Evolutionary conservation across 2,888 invertebrate species (phyloP), one percentile per base, ranked within the genome.

Genomic region (Camptogramma bilineatum): DNA sequence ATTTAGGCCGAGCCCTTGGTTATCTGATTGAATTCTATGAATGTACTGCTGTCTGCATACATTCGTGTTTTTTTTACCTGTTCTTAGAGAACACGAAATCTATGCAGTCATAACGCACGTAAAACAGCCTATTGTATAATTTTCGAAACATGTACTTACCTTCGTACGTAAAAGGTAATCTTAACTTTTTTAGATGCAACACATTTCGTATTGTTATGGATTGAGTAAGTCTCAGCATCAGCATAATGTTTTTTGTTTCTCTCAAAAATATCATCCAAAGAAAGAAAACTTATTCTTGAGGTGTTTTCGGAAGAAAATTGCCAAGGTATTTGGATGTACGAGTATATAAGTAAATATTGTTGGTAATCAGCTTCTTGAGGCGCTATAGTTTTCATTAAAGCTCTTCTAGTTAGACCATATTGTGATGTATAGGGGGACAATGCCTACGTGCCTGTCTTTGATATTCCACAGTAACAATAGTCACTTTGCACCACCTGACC

Each of bases 1-100:
- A 77, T 82, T 80, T 76, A 74, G 79, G 78, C 70, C 78, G 71
- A 79, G 85, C 88, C 90, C 88, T 89, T 86, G 77, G 73, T 80
- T 82, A 81, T 82, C 77, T 73, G 76, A 80, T 80, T 68, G 70
- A 66, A 72, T 72, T 71, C 67, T 70, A 67, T 65, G 48, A 65
- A 69, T 50, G 44, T 28, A 50, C 56, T 50, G 39, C 46, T 55
- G 46, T 8, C 55, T 56, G 58, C 59, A 46, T 67, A 47, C 64
- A 34, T 56, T 57, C 52, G 60, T 56, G 56, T 50, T 44, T 64
- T 64, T 48, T 52, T n/a, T 66, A 52, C 21, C 24, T 58, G 31
- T 59, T 58, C 13, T 46, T 44, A 46, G 3, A 52, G 48, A 42
- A 39, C 39, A 62, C 18, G 28, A 60, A 53, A 50, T 19, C 24